Base-by-base conservation (phyloP, 2,113 vertebrate genomes). In the Ammodytes dubius region DNA sequence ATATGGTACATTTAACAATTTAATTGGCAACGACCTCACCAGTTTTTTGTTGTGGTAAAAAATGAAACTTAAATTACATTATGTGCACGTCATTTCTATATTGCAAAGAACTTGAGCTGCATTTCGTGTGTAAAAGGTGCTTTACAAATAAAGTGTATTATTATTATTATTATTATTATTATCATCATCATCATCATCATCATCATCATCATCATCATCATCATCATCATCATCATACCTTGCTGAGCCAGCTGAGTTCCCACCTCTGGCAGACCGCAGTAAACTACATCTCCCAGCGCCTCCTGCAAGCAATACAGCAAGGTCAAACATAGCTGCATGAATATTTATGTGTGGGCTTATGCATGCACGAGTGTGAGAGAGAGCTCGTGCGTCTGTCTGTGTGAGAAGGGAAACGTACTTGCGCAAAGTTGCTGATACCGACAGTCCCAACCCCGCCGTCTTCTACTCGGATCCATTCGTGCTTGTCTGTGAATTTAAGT, bases 401-500 rank as follows among this genome's bases (percentile, higher is more conserved):
- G 3, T 11, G 4, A 43, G 14, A 35, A 3, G 5, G 17, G 35
- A 56, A 27, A 91, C 87, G 78, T 95, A 99, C 98, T 95, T 99
- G 98, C 69, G 98, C 98, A 95, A 97, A 99, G 86, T 96, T 93
- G 95, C 97, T 99, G 95, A 99, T 99, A 81, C 98, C 98, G 83
- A 99, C 97, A 45, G 97, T 99, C 54, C 98, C 98, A 73, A 96
- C 81, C n/a, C 96, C 96, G 37, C 95, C 95, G 73, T 98, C 96
- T 89, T 97, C 96, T 88, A 98, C 95, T 10, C 96, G 95, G 84
- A 99, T 74, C 98, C 98, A 99, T 86, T 99, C 98, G 27, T 99
- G 98, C 83, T 98, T 99, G 92, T 99, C 97, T 94, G 98, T 99
- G 94, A 96, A 99, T 93, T 96, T 98, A 71, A 97, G 96, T 70